phyloP scores from a whole-genome alignment of 2,113 vertebrate genomes.

The Ophiodon elongatus region DNA sequence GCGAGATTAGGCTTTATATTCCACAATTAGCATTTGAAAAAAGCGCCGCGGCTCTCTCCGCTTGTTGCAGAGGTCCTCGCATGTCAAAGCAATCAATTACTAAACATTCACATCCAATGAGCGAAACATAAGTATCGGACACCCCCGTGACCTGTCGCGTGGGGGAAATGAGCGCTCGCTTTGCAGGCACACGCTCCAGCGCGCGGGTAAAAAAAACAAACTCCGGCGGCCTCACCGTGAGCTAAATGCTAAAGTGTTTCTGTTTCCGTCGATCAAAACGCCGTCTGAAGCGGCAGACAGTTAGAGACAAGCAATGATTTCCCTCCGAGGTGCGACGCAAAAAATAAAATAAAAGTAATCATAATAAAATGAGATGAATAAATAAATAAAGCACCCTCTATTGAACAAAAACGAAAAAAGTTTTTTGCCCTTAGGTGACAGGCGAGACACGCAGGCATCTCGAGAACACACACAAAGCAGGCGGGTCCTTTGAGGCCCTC shows the following conservation, averaged over 20 bases:
- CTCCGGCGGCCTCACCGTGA: conserved; percentile 14
- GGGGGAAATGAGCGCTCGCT: conserved; percentile 47
- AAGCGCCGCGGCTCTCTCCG: conserved; percentile 25
- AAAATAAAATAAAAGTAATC: conserved; percentile 62
- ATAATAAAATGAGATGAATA: conserved; percentile 30
- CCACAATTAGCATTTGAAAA: conserved; percentile 77
- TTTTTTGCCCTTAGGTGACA: conserved; percentile 53
- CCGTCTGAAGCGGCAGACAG: conserved; percentile 28
- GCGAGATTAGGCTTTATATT: conserved; percentile 69
- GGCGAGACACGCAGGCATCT: conserved; percentile 10
- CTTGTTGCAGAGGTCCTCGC: conserved; percentile 59
- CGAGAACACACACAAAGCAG: conserved; percentile 31
- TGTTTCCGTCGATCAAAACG: conserved; percentile 44
- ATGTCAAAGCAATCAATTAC: conserved; percentile 76
- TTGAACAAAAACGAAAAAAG: conserved; percentile 45
- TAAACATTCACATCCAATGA: conserved; percentile 62
- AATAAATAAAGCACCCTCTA: conserved; percentile 32
- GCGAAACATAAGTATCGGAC: conserved; percentile 37
- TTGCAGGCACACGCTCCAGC: conserved; percentile 16
- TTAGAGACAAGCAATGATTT: conserved; percentile 24
- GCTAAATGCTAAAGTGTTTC: conserved; percentile 9
- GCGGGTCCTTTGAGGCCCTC: conserved; percentile 37
- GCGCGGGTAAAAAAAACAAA: neutral
- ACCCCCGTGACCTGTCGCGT: conserved; percentile 28
- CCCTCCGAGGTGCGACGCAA: conserved; percentile 35